These are phyloP conservation scores for Cydia pomonella DNA, from an alignment of 1,140 invertebrate species.

Conservation along the genomic window DNA sequence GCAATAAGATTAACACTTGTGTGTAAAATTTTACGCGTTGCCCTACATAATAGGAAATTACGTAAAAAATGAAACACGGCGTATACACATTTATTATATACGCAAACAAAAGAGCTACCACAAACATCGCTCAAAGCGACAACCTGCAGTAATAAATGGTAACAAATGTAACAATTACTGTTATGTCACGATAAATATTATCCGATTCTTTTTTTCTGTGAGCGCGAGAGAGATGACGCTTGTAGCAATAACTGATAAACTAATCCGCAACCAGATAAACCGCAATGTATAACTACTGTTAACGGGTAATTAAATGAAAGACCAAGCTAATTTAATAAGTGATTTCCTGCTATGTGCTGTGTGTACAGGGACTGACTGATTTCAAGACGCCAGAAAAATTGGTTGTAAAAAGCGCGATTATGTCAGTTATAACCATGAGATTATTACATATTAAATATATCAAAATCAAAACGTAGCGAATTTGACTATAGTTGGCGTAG, in stretches of 20 bases:
- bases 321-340: too few species aligned
- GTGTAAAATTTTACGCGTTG: background rate
- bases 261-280: conserved; percentile 5
- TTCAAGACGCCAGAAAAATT: too few species aligned
- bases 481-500: too few species aligned
- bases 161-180: background rate
- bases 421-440: too few species aligned
- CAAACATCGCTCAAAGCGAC: background rate
- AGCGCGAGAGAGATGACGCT: background rate
- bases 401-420: too few species aligned
- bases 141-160: background rate
- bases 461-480: too few species aligned
- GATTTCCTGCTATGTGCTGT: too few species aligned
- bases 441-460: too few species aligned
- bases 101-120: background rate
- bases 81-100: background rate
- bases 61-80: too few species aligned
- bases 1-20: background rate
- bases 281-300: background rate
- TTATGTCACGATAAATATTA: background rate
- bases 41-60: too few species aligned
- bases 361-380: too few species aligned
- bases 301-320: too few species aligned
- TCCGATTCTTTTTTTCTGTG: background rate
- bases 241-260: background rate